Evolutionary conservation across 2,888 invertebrate species (phyloP), one percentile per base, ranked within the genome.

Genomic region (Epinotia ramella): DNA sequence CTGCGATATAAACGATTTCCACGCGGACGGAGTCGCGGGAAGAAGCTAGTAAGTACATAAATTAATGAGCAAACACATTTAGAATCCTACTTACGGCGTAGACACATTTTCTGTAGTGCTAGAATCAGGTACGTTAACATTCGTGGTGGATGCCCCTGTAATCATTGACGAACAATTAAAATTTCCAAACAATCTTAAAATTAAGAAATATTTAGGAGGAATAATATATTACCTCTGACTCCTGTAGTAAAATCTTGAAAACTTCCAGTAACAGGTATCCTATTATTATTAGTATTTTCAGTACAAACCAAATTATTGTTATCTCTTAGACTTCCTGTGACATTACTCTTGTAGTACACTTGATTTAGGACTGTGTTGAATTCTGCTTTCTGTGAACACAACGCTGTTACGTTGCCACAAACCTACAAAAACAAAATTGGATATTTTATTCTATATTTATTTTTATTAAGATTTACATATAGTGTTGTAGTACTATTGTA

Each of bases 211-310:
- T 40, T 44, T 3, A 3, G 40, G 3, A 13, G n/a, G 44, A 49
- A 65, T 6, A 56, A 57, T 57, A 24, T 77, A 81, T 79, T 83
- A 91, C 91, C 87, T 81, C 78, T 77, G 64, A 92, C 88, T 46
- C 90, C 91, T 73, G 86, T 82, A 13, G 87, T 84, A 78, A 91
- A 91, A 16, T 90, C 87, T 78, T 89, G 88, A 77, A 91, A 91
- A 40, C 85, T 85, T 60, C 80, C 86, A 20, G 85, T 81, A 79
- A 80, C 83, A 49, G 86, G 82, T 71, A 87, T 78, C 80, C 79
- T 84, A 68, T 79, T 83, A 46, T 79, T 80, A 16, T 78, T 79
- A 53, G 79, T 64, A 69, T 73, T 81, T 66, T 82, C 80, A 56
- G 79, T 75, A 71, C 78, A 77, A 63, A 69, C 44, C 7, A 70